Evolutionary conservation across 2,797 vertebrate species (phyloP), one percentile per base, ranked within the genome.

Genomic region (Pipistrellus pipistrellus): DNA sequence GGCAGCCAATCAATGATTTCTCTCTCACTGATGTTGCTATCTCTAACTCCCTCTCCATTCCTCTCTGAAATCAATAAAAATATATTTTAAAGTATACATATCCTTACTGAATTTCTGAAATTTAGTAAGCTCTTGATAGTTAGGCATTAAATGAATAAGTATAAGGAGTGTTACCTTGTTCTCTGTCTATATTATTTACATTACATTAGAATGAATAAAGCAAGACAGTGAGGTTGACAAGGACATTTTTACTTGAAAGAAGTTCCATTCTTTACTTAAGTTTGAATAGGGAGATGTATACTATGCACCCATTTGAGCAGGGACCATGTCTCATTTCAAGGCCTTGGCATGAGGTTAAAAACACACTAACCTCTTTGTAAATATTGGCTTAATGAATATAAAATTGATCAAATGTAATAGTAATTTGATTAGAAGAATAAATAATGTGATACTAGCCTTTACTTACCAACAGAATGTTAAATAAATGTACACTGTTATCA

Each of bases 131-230:
- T 20, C 44, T 85, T 23, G 35, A 8, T 20, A 78, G 53, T 21
- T 46, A 76, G 38, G 13, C 77, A 48, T 11, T 69, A n/a, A 91
- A 48, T 66, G 30, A 53, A 18, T 51, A 81, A 71, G 15, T 48
- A 17, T 8, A 55, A 88, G 27, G 59, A 85, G 8, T 53, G 2
- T 64, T 71, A 71, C 8, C 10, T 57, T 83, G 51, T 46, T 93
- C 48, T 85, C 18, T 88, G 55, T 71, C 30, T 55, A 53, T 15
- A 30, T 66, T 69, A 71, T 51, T 88, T 75, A 76, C 84, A 77
- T 71, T 86, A 83, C 18, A 83, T 46, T 80, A 83, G 44, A 83
- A 85, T 62, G 17, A 75, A 85, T 46, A 81, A 92, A 44, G 55
- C 51, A 85, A 78, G 35, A 38, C 9, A 78, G 75, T 48, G 6